Percentiles rank a stretch among this genome's conserved stretches.
Conservation (phyloP, 1,140 invertebrate species). For the Hermetia illucens region DNA sequence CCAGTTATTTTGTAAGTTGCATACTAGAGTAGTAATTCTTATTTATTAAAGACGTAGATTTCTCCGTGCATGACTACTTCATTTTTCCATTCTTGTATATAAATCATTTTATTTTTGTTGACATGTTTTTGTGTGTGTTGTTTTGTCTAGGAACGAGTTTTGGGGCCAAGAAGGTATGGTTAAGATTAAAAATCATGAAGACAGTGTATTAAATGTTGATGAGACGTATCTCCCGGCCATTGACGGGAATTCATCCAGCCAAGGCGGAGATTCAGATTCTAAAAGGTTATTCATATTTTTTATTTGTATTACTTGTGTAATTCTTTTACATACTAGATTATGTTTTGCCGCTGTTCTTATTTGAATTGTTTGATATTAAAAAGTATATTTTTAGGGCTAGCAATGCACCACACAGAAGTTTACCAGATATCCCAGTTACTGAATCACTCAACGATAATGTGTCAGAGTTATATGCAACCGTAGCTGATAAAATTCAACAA, state of each 20-base stretch:
- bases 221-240: constrained; percentile 8
- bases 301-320: background rate
- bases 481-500: constrained; percentile 38
- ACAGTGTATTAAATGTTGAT: constrained; percentile 31
- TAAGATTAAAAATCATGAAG: constrained; percentile 37
- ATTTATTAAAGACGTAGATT: background rate
- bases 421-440: constrained; percentile 46
- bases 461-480: constrained; percentile 51
- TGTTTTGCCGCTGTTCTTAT: background rate
- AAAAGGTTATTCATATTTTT: background rate
- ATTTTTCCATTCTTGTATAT: background rate
- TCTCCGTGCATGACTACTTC: background rate
- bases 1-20: too few species aligned
- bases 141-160: constrained; percentile 33
- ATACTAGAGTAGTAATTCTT: too few species aligned
- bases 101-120: background rate
- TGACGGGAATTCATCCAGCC: constrained; percentile 19
- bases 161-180: constrained; percentile 38
- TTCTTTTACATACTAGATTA: too few species aligned
- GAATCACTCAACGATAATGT: constrained; percentile 40
- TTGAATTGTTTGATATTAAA: background rate
- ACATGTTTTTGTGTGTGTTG: constrained; percentile 5
- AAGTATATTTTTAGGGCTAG: constrained; percentile 15
- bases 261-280: constrained; percentile 21
- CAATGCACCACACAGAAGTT: constrained; percentile 40